A percentile compares a stretch with the other conserved stretches of the same genome.
These are phyloP conservation scores for Hemichromis elongatus DNA, from an alignment of 2,113 vertebrate species.

Conservation along the genomic window DNA sequence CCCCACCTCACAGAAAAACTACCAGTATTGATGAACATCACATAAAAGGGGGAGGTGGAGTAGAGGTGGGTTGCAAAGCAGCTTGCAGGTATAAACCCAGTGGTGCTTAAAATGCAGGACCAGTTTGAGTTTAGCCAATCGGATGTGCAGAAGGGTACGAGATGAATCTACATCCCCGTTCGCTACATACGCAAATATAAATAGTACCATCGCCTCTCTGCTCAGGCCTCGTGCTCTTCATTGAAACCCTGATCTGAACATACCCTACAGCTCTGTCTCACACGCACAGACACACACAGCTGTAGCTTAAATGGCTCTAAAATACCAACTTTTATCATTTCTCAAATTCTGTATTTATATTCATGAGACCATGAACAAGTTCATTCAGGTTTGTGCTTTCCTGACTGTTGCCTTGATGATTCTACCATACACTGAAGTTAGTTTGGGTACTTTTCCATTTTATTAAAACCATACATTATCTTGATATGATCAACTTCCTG, in stretches of 20 bases:
- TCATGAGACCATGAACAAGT: not conserved
- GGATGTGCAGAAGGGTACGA: not conserved
- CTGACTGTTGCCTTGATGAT: not conserved
- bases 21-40: not conserved
- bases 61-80: not conserved
- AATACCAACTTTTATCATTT: not conserved
- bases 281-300: not conserved
- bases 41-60: not conserved
- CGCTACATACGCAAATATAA: not conserved
- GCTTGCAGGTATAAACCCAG: not conserved
- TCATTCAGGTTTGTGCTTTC: not conserved
- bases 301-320: not conserved
- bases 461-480: not conserved
- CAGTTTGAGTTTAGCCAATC: not conserved
- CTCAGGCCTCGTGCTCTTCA: not conserved
- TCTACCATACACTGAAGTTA: not conserved
- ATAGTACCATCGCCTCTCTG: not conserved
- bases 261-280: not conserved
- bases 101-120: not conserved
- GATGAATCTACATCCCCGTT: not conserved
- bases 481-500: not conserved
- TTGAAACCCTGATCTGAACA: not conserved
- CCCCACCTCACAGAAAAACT: not conserved
- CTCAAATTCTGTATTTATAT: not conserved
- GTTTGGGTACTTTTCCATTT: not conserved